phyloP scores from a whole-genome alignment of 2,888 invertebrate species.

The Lycaena phlaeas region DNA sequence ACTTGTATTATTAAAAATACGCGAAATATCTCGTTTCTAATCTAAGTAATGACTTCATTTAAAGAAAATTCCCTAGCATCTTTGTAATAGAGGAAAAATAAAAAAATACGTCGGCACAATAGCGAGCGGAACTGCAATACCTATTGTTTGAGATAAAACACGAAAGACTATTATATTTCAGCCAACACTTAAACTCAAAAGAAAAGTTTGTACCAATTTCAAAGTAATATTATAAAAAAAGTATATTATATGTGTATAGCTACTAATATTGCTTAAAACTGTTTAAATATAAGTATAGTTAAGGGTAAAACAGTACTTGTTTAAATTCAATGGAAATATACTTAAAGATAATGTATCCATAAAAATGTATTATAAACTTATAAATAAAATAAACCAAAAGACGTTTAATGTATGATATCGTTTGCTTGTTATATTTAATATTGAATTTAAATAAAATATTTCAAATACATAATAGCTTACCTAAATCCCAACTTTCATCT shows the following conservation, averaged over 20 bases:
- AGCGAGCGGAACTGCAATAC: neutral
- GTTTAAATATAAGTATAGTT: too few species aligned
- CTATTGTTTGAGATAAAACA: conserved; percentile 5
- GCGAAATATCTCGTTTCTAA: neutral
- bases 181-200: neutral
- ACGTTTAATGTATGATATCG: too few species aligned
- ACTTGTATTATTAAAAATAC: too few species aligned
- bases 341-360: too few species aligned
- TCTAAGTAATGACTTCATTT: neutral
- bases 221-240: too few species aligned
- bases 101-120: neutral
- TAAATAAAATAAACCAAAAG: too few species aligned
- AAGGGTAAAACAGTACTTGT: too few species aligned
- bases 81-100: neutral
- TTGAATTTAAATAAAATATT: neutral
- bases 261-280: too few species aligned
- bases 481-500: conserved; percentile 84
- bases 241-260: too few species aligned
- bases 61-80: neutral
- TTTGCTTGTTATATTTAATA: too few species aligned
- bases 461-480: conserved; percentile 58
- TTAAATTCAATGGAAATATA: too few species aligned
- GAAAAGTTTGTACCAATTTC: neutral
- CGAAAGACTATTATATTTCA: conserved; percentile 1
- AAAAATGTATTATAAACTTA: too few species aligned